Evolutionary conservation across 1,140 invertebrate genomes (phyloP).

Genomic region (Diachasmimorpha longicaudata): DNA sequence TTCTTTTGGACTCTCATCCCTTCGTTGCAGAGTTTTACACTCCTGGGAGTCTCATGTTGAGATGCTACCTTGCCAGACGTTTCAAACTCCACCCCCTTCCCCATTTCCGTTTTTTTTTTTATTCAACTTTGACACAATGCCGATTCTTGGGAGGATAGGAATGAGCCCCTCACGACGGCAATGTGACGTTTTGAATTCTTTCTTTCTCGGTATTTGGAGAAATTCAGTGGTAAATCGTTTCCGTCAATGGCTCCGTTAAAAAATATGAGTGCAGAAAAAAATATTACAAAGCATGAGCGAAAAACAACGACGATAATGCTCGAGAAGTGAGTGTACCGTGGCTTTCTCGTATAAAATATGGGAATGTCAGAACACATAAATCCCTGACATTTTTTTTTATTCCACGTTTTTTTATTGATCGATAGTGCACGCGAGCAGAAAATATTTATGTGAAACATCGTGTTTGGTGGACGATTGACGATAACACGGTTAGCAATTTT

Average conservation of each 20-base stretch:
- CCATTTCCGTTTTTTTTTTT: no score
- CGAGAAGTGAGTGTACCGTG: neutral
- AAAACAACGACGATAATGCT: neutral
- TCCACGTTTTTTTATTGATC: neutral
- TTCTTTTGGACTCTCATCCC: neutral
- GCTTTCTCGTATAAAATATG: neutral
- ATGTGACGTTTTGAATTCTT: conserved; percentile 4
- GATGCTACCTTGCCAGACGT: neutral
- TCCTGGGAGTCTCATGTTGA: conserved; percentile 1
- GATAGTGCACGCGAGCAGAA: conserved; percentile 3
- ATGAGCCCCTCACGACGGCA: neutral
- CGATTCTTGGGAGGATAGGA: neutral
- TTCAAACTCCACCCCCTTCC: neutral
- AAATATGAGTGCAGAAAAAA: neutral
- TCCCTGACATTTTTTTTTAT: neutral
- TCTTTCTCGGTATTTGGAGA: neutral
- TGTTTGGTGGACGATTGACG: conserved; percentile 10
- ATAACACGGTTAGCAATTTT: conserved; percentile 2
- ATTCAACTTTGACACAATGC: conserved; percentile 5
- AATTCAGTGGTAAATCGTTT: neutral
- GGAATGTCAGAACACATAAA: conserved; percentile 7
- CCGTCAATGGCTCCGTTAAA: neutral
- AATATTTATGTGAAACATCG: conserved; percentile 10
- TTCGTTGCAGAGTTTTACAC: neutral
- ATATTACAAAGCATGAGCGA: neutral